Evolutionary conservation across 2,113 vertebrate genomes (phyloP), one percentile per base, ranked within the genome.

Genomic region (Leptobrachium leishanense): DNA sequence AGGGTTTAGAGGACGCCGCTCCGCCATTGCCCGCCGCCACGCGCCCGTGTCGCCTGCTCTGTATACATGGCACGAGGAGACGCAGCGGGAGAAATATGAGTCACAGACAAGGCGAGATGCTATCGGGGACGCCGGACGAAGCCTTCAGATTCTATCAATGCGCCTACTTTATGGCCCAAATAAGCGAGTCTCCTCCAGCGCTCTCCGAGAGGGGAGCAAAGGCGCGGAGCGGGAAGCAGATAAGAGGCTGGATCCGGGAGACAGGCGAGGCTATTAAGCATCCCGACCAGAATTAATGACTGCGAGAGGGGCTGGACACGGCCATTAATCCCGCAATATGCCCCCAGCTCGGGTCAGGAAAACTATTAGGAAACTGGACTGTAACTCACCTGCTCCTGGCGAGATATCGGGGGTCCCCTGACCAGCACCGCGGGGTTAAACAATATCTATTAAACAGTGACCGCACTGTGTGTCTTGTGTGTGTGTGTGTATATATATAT

Each of bases 221-320:
- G 77, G 68, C 46, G 62, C 54, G 59, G 5, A 50, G 69, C 68
- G 12, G 2, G 41, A 55, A 20, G 43, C 13, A 57, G 77, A 67
- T 67, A 75, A 46, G 70, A 68, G 55, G 4, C 70, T 0, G 41
- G 57, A 53, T 43, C 50, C 4, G 70, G 71, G 50, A 80, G 77
- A 80, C 77, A 68, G 43, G n/a, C 20, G 10, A 74, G 65, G 64
- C 77, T 80, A 80, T 80, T 80, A 80, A 68, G n/a, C 77, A 80
- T 74, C 42, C 5, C 42, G 64, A 63, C 69, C 43, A 80, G 71
- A 74, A 80, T 74, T 80, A 80, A 80, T 74, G 77, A 68, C 42
- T 2, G 41, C 20, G 44, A 68, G 46, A 67, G 77, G 64, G 71
- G 55, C 15, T 7, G 7, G 77, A 80, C 71, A 42, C 9, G 53